Evolutionary conservation across 1,140 invertebrate genomes (phyloP).

Genomic region (Penaeus vannamei): DNA sequence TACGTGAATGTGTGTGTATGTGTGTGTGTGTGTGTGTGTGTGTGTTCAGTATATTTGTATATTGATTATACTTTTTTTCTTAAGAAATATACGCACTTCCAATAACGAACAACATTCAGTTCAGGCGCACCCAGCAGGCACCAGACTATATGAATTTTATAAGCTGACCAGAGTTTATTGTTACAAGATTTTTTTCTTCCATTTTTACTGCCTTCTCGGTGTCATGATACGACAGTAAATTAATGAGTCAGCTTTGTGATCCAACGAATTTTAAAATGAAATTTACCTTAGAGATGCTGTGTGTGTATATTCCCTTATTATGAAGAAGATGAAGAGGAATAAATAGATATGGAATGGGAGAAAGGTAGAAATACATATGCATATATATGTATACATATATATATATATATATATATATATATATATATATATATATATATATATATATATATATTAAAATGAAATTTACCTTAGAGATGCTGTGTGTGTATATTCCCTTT

Average conservation of each 20-base stretch:
- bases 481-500: not conserved
- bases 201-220: too few species aligned
- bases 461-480: too few species aligned
- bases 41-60: not conserved
- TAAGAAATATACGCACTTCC: too few species aligned
- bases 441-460: slow-evolving; percentile 18
- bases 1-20: slow-evolving; percentile 27
- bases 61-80: not conserved
- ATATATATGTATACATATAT: not conserved
- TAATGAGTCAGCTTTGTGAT: too few species aligned
- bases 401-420: slow-evolving; percentile 37
- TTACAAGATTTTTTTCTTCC: too few species aligned
- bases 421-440: slow-evolving; percentile 46
- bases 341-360: not conserved
- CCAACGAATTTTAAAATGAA: too few species aligned
- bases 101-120: too few species aligned
- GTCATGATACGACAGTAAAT: too few species aligned
- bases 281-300: too few species aligned
- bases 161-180: too few species aligned
- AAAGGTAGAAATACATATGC: not conserved
- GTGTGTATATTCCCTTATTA: not conserved
- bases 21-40: slow-evolving; percentile 30
- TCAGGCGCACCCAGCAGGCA: too few species aligned
- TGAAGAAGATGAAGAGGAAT: not conserved
- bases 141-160: too few species aligned